Percentiles rank a stretch among this genome's conserved stretches.
phyloP scores from a whole-genome alignment of 2,888 invertebrate genomes.

The Onthophagus sagittarius region DNA sequence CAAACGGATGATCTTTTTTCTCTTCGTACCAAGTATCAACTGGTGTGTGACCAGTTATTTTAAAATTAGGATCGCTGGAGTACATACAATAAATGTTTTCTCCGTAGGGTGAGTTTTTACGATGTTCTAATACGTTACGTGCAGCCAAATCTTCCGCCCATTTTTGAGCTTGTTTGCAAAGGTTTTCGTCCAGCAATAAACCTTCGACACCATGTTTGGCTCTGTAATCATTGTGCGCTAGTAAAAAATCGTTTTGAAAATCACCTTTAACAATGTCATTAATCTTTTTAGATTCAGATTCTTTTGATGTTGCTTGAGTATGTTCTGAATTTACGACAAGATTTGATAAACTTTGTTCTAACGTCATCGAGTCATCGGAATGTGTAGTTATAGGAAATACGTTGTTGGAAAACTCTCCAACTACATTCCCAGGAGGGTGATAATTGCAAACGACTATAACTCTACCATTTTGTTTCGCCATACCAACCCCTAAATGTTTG shows the following conservation, averaged over 20 bases:
- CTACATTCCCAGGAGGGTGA: constrained; percentile 81
- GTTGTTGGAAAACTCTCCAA: constrained; percentile 68
- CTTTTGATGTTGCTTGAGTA: constrained; percentile 25
- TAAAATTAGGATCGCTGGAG: constrained; percentile 66
- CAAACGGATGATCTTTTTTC: constrained; percentile 59
- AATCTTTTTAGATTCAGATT: constrained; percentile 1
- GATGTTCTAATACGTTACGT: constrained; percentile 66
- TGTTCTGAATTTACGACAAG: not conserved
- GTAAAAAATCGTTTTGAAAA: constrained; percentile 69
- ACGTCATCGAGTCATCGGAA: constrained; percentile 44
- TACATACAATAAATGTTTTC: constrained; percentile 79
- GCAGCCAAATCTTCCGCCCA: constrained; percentile 69
- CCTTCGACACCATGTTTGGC: constrained; percentile 65
- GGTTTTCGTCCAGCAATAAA: constrained; percentile 60
- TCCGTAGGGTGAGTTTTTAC: constrained; percentile 73
- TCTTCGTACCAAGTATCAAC: constrained; percentile 78
- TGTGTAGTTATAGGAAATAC: constrained; percentile 60
- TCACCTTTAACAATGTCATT: constrained; percentile 39
- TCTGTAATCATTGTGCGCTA: constrained; percentile 71
- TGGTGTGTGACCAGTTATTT: constrained; percentile 64
- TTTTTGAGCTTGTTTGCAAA: constrained; percentile 65
- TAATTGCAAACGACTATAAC: constrained; percentile 87
- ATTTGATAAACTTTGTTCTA: constrained; percentile 40
- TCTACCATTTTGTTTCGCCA: constrained; percentile 63
- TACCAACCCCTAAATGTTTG: constrained; percentile 70